A percentile compares a stretch with the other conserved stretches of the same genome.
Conservation (phyloP, 2,888 invertebrate genomes). For the Bombylius major region DNA sequence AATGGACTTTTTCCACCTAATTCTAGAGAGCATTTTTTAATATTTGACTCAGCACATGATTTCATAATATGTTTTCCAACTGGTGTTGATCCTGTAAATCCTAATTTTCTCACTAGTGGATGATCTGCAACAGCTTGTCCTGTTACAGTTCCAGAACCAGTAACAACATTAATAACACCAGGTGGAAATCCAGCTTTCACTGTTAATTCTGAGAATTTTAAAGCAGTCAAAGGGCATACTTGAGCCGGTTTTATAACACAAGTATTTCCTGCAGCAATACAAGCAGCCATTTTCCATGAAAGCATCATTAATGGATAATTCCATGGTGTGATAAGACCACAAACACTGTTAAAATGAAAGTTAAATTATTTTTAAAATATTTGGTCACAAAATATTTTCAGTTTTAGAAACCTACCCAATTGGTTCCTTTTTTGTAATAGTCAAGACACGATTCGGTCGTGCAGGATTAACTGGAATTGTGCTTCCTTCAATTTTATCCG, state of each 20-base stretch:
- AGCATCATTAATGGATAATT: slow-evolving; percentile 99
- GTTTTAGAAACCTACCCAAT: slow-evolving; percentile 50
- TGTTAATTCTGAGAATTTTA: slow-evolving; percentile 88
- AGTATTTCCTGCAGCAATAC: slow-evolving; percentile 91
- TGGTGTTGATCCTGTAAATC: slow-evolving; percentile 92
- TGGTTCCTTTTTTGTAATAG: slow-evolving; percentile 80
- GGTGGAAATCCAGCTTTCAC: slow-evolving; percentile 86
- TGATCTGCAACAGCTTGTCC: slow-evolving; percentile 85
- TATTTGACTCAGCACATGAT: slow-evolving; percentile 74
- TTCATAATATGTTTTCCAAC: slow-evolving; percentile 83
- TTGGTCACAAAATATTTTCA: too few relatives aligned
- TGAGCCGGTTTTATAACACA: slow-evolving; percentile 93
- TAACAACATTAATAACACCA: slow-evolving; percentile 86
- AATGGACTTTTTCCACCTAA: slow-evolving; percentile 93
- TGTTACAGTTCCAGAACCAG: slow-evolving; percentile 66
- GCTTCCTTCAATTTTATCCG: slow-evolving; percentile 85
- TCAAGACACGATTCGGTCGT: slow-evolving; percentile 78
- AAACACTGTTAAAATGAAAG: slow-evolving; percentile 49
- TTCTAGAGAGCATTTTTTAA: slow-evolving; percentile 91
- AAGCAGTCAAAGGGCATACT: slow-evolving; percentile 81
- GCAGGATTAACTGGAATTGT: slow-evolving; percentile 90
- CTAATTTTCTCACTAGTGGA: slow-evolving; percentile 74
- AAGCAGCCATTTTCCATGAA: slow-evolving; percentile 97
- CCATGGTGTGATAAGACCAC: slow-evolving; percentile 90
- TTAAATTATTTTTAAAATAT: too few relatives aligned